Conservation (phyloP, 2,113 vertebrate species). For the Onychostoma macrolepis region DNA sequence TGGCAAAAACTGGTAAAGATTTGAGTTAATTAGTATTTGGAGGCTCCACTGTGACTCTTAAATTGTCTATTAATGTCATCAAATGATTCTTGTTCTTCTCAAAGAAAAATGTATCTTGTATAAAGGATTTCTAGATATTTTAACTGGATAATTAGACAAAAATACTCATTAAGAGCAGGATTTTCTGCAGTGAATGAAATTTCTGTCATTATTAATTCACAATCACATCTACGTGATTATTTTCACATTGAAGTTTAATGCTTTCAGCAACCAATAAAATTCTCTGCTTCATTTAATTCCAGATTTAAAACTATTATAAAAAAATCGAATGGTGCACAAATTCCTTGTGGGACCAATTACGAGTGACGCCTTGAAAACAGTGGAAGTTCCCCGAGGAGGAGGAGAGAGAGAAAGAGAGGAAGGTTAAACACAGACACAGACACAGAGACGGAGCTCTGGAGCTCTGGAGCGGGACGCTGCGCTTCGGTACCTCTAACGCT, state of each 20-base stretch:
- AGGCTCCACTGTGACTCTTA: too few species aligned
- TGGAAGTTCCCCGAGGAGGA: background rate
- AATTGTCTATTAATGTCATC: too few species aligned
- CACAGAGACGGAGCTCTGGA: background rate
- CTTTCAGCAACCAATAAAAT: background rate
- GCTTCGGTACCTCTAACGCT: conserved; percentile 92
- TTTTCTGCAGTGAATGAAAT: background rate
- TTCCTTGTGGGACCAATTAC: background rate
- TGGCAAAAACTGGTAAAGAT: too few species aligned
- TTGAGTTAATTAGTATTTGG: too few species aligned
- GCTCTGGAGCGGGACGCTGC: background rate
- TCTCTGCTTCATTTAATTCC: background rate
- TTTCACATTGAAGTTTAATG: background rate
- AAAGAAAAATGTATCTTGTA: background rate
- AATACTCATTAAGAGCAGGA: background rate
- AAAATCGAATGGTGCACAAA: background rate
- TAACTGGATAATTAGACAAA: background rate
- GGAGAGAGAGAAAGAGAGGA: background rate
- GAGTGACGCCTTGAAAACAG: background rate
- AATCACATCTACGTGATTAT: too few species aligned
- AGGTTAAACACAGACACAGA: conserved; percentile 51
- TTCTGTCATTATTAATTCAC: background rate
- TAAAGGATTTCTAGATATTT: background rate
- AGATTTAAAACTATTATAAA: background rate
- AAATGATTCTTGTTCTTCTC: too few species aligned